Conservation (phyloP, 2,797 vertebrate species). For the Platyrinchus mystaceus region DNA sequence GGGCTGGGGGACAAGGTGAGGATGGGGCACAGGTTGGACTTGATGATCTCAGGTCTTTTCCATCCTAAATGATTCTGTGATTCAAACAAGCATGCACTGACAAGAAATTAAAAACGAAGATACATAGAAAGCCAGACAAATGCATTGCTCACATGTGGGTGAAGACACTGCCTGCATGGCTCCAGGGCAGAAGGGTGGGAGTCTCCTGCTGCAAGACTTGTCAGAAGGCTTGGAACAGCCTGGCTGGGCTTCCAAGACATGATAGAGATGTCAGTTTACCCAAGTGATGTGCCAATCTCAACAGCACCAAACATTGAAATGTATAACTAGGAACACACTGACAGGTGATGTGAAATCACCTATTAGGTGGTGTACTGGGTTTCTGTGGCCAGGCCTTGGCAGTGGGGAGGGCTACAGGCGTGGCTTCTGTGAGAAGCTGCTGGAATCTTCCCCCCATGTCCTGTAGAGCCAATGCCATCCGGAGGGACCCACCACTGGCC, state of each 20-base stretch:
- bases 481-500: no score
- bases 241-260: neutral
- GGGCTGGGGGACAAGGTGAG: neutral
- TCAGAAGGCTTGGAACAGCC: neutral
- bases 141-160: accelerated
- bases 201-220: neutral
- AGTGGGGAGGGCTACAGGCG: no score
- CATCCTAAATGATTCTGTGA: neutral
- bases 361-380: neutral
- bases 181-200: neutral
- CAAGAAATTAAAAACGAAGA: neutral
- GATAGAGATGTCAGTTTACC: neutral
- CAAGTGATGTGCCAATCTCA: neutral
- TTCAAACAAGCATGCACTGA: neutral
- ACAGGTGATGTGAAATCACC: neutral
- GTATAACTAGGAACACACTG: neutral
- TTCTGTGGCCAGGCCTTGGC: no score
- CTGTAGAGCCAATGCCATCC: no score
- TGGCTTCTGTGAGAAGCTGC: no score
- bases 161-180: neutral
- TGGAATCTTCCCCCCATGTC: no score
- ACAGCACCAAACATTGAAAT: neutral
- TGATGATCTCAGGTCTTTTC: neutral
- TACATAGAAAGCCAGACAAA: neutral
- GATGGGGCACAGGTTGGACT: neutral